phyloP scores from a whole-genome alignment of 1,140 invertebrate species.

The Drosophila azteca region DNA sequence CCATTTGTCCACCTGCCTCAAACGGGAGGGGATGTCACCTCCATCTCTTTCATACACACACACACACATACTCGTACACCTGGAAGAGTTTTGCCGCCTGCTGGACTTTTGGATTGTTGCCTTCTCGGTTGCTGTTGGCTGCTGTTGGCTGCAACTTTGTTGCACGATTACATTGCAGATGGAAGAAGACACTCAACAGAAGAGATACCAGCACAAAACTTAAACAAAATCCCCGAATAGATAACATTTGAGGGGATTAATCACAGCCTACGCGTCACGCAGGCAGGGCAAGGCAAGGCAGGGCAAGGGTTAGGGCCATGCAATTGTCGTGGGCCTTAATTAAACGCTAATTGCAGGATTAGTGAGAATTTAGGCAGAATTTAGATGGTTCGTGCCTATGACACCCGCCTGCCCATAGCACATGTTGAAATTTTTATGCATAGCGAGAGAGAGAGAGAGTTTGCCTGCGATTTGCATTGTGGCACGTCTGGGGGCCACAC shows the following conservation, averaged over 20 bases:
- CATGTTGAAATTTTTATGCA: conserved; percentile 48
- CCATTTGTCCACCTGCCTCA: conserved; percentile 71
- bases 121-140: conserved; percentile 11
- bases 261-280: background rate
- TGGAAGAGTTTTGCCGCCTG: conserved; percentile 27
- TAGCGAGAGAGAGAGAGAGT: conserved; percentile 29
- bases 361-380: conserved; percentile 16
- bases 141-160: conserved; percentile 39
- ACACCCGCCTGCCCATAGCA: conserved; percentile 19
- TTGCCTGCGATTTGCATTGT: conserved; percentile 37
- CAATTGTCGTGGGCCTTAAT: conserved; percentile 25
- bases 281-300: background rate
- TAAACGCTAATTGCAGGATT: conserved; percentile 49
- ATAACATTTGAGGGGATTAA: too few species aligned
- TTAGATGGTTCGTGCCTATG: conserved; percentile 52
- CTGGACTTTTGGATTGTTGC: conserved; percentile 54
- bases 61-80: conserved; percentile 9
- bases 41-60: background rate
- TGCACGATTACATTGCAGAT: conserved; percentile 53
- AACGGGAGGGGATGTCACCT: background rate
- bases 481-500: conserved; percentile 11
- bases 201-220: conserved; percentile 16
- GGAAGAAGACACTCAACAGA: background rate
- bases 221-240: background rate
- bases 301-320: background rate